Base-by-base conservation (phyloP, 2,113 vertebrate species). In the Columba livia region DNA sequence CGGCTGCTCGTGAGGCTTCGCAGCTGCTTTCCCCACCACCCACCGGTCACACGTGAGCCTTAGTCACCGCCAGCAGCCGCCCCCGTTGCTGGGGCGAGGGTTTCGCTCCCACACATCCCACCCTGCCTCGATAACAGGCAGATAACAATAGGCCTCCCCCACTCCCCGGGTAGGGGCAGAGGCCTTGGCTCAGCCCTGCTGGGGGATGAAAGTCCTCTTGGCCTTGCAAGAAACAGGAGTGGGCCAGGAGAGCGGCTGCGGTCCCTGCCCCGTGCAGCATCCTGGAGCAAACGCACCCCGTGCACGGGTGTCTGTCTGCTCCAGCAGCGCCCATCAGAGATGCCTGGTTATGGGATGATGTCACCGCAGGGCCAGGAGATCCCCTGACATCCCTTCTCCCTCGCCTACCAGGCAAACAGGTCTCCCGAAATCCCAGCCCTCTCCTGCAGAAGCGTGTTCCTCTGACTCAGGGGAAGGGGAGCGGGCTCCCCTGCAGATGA, bases 361-460 rank as follows among this genome's bases (percentile, higher is more conserved):
- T 91, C 93, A 97, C 57, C 3, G 0, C 7, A 6, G 44, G 79
- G 61, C 57, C 79, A 85, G 88, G 78, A 94, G 66, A 97, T 89
- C 61, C 90, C 93, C 74, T 75, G 70, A 42, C 38, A 74, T 44
- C 32, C 83, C 7, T 79, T 69, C 38, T 93, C 38, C 66, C 80
- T 72, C 77, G 0, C 32, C 72, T 94, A 92, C 91, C 65, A 31
- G 93, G 96, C 78, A 89, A 95, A 97, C 96, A 89, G 92, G 95
- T 96, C 94, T 88, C 89, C 93, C 0, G 1, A 85, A 96, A 94
- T 62, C 87, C 87, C 70, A 62, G 53, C 80, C 77, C 84, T 81
- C 70, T 88, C 24, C 87, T 51, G 72, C 29, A 38, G 84, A 87
- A 93, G 62, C 15, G 6, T 2, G 9, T 65, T 90, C 32, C 48